phyloP scores from a whole-genome alignment of 92 coral and sea anemone genomes.

The Paramuricea clavata region DNA sequence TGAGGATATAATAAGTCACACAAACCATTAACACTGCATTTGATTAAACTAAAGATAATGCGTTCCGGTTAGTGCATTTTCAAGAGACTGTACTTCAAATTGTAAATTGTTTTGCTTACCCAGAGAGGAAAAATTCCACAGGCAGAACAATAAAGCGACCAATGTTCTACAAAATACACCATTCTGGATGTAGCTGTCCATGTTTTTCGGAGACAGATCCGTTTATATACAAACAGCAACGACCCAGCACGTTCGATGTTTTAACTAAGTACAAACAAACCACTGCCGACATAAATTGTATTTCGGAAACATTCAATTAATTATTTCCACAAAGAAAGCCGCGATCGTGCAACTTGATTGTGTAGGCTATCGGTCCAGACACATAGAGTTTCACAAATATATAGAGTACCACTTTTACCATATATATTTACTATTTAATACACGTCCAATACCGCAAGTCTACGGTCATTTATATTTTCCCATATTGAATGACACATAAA shows the following conservation, averaged over 20 bases:
- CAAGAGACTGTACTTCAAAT: neutral
- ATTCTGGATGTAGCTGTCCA: neutral
- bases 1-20: neutral
- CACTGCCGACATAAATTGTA: neutral
- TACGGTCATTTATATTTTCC: neutral
- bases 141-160: neutral
- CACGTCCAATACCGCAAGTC: neutral
- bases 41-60: neutral
- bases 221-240: neutral
- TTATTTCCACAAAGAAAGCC: neutral
- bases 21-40: neutral
- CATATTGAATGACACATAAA: slow-evolving; percentile 30
- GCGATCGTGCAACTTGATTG: neutral
- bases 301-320: slow-evolving; percentile 21
- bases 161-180: neutral
- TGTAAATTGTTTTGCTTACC: slow-evolving; percentile 8
- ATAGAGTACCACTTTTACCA: neutral
- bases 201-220: neutral
- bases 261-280: neutral
- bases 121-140: neutral
- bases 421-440: neutral
- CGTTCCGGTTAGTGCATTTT: slow-evolving; percentile 5
- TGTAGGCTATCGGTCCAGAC: neutral
- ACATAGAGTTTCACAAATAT: neutral
- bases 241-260: neutral